Conservation (phyloP, 2,797 vertebrate genomes). For the Okamejei kenojei region DNA sequence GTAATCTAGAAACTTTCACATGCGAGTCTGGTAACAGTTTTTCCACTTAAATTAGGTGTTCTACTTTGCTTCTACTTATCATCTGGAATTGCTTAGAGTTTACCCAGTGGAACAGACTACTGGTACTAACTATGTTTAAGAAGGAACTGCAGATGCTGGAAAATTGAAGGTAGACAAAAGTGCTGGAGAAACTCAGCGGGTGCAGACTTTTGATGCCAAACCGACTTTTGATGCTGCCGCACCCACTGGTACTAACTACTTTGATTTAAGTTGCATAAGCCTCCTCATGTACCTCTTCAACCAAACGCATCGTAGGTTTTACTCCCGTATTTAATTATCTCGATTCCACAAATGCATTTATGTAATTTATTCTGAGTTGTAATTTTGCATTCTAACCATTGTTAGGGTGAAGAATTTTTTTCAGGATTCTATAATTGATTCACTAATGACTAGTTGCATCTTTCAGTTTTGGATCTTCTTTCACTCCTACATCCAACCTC, state of each 20-base stretch:
- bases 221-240: too few relatives aligned
- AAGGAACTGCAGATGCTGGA: too few relatives aligned
- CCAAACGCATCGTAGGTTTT: background rate
- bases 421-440: background rate
- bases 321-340: background rate
- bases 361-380: background rate
- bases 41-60: background rate
- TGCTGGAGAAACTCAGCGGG: too few relatives aligned
- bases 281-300: background rate
- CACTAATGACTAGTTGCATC: background rate
- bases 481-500: background rate
- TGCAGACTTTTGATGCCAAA: too few relatives aligned
- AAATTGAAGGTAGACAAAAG: too few relatives aligned
- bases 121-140: background rate
- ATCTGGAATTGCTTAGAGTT: background rate
- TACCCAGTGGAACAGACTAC: background rate
- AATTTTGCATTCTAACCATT: background rate
- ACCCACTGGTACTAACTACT: background rate
- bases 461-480: background rate
- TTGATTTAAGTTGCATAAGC: background rate
- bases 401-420: background rate
- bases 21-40: background rate
- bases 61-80: background rate
- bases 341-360: background rate
- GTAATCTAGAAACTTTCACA: background rate